phyloP scores from a whole-genome alignment of 2,888 invertebrate genomes.

The Pyrrhosoma nymphula region DNA sequence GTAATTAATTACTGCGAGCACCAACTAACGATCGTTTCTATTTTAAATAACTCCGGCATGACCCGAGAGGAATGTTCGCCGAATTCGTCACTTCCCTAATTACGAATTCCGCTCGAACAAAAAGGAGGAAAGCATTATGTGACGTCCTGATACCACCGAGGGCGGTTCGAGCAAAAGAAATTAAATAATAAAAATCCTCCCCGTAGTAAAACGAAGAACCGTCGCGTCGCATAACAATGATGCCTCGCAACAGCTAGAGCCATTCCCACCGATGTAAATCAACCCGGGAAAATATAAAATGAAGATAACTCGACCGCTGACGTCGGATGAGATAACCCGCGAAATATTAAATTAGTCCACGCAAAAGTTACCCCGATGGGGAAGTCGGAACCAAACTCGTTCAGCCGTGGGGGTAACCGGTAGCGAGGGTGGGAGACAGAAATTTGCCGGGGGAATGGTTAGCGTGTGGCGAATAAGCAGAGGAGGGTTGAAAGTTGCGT shows the following conservation, averaged over 20 bases:
- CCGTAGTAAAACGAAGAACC: not conserved
- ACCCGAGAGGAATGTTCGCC: not conserved
- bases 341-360: slow-evolving; percentile 41
- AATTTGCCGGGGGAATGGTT: too few relatives aligned
- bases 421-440: not conserved
- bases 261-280: not conserved
- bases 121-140: not conserved
- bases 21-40: not conserved
- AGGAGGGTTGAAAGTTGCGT: slow-evolving; percentile 28
- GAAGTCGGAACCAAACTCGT: not conserved
- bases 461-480: too few relatives aligned
- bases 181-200: not conserved
- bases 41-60: not conserved
- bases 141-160: not conserved
- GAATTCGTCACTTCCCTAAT: not conserved
- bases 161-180: not conserved
- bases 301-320: not conserved
- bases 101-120: not conserved
- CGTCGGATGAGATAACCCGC: not conserved
- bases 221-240: not conserved
- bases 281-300: not conserved
- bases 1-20: not conserved
- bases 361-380: not conserved
- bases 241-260: not conserved
- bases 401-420: not conserved